Conservation (phyloP, 2,113 vertebrate genomes). For the Semnornis frantzii region DNA sequence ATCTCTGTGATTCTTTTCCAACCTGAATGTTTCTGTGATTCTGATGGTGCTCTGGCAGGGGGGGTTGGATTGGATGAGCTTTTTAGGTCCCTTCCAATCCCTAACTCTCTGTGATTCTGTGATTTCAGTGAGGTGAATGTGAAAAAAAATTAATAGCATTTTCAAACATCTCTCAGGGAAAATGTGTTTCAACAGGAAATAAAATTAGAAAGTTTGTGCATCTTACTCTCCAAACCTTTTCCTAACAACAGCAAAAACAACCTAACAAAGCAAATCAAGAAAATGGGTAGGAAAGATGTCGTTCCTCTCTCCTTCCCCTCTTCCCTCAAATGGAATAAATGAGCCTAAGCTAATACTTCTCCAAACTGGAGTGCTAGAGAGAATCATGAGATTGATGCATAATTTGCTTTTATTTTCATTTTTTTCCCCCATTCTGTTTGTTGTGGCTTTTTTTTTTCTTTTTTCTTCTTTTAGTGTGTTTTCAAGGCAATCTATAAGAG, state of each 20-base stretch:
- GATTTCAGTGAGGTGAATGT: not conserved
- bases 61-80: too few relatives aligned
- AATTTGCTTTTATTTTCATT: too few relatives aligned
- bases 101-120: too few relatives aligned
- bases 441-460: not conserved
- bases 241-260: not conserved
- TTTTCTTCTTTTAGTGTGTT: not conserved
- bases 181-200: not conserved
- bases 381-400: not conserved
- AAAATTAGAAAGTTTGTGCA: not conserved
- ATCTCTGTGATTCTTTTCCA: too few relatives aligned
- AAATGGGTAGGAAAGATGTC: not conserved
- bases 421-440: not conserved
- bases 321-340: not conserved
- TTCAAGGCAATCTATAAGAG: not conserved
- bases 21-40: too few relatives aligned
- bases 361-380: not conserved
- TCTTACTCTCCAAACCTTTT: not conserved
- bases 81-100: too few relatives aligned
- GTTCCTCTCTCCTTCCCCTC: accelerated
- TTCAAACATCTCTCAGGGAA: not conserved
- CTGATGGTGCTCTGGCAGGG: too few relatives aligned
- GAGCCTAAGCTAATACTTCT: not conserved
- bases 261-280: not conserved
- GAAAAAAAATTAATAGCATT: not conserved